Percentiles rank a stretch among this genome's conserved stretches.
phyloP scores from a whole-genome alignment of 1,140 invertebrate species.

The Schlechtendalia chinensis region DNA sequence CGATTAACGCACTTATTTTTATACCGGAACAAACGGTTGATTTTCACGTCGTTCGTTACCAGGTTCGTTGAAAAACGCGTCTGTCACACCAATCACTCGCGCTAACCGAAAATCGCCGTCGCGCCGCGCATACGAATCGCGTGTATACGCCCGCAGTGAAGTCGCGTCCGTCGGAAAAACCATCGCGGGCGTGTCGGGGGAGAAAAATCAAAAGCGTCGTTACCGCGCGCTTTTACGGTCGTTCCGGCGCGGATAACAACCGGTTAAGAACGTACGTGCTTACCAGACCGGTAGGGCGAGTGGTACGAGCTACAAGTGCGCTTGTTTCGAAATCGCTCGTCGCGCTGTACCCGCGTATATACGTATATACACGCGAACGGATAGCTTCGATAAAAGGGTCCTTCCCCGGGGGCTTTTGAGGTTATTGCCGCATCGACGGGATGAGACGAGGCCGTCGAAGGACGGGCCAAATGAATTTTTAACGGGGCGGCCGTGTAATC shows the following conservation, averaged over 20 bases:
- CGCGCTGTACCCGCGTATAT: background rate
- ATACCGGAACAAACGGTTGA: no score
- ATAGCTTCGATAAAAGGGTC: constrained; percentile 37
- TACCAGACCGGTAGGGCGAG: background rate
- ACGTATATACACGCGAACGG: background rate
- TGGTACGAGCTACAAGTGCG: background rate
- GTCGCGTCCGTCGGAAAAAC: background rate
- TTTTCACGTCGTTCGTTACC: no score
- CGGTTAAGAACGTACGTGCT: constrained; percentile 13
- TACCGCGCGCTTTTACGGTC: constrained; percentile 23
- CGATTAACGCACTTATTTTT: no score
- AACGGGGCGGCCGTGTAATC: constrained; percentile 28
- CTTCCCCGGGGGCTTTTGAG: constrained; percentile 33
- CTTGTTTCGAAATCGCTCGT: background rate
- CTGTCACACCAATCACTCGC: no score
- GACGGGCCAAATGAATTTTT: constrained; percentile 43
- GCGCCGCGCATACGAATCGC: no score
- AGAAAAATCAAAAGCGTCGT: constrained; percentile 34
- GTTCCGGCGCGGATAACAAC: constrained; percentile 19
- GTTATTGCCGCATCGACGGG: constrained; percentile 11
- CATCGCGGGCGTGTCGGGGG: background rate
- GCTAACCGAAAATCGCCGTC: no score
- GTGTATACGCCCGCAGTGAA: no score
- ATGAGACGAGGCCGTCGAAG: constrained; percentile 29
- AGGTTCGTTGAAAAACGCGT: no score